Percentiles rank a stretch among this genome's conserved stretches.
These are phyloP conservation scores for Tolmerus cingulatus DNA, from an alignment of 2,888 invertebrate species.

Conservation along the genomic window DNA sequence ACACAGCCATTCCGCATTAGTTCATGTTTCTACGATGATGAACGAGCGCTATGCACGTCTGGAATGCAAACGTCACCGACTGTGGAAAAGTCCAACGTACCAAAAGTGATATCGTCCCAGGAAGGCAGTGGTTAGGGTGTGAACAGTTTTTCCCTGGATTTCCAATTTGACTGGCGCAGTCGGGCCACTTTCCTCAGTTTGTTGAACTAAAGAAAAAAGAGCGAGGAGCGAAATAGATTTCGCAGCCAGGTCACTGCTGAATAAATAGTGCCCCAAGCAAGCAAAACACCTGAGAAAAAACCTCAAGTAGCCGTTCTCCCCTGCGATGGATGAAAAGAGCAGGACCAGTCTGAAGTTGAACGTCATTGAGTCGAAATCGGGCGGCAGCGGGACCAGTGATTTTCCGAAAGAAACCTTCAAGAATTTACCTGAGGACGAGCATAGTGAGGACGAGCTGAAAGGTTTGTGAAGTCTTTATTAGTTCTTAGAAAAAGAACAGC, in stretches of 20 bases:
- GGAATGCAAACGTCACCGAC: neutral
- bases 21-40: neutral
- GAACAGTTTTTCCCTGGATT: neutral
- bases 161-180: neutral
- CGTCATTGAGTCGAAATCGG: neutral
- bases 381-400: neutral
- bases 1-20: too few species aligned
- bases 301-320: neutral
- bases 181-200: neutral
- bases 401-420: neutral
- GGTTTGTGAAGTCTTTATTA: too few species aligned
- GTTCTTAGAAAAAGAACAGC: too few species aligned
- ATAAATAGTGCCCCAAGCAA: neutral
- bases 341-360: constrained; percentile 28
- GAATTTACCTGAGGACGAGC: neutral
- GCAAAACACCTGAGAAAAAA: neutral
- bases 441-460: neutral
- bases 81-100: neutral
- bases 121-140: neutral
- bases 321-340: constrained; percentile 6
- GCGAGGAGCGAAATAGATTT: neutral
- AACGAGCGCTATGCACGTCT: neutral
- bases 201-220: neutral
- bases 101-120: neutral
- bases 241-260: neutral